Conservation (phyloP, 2,888 invertebrate genomes). For the Oscheius sp. region DNA sequence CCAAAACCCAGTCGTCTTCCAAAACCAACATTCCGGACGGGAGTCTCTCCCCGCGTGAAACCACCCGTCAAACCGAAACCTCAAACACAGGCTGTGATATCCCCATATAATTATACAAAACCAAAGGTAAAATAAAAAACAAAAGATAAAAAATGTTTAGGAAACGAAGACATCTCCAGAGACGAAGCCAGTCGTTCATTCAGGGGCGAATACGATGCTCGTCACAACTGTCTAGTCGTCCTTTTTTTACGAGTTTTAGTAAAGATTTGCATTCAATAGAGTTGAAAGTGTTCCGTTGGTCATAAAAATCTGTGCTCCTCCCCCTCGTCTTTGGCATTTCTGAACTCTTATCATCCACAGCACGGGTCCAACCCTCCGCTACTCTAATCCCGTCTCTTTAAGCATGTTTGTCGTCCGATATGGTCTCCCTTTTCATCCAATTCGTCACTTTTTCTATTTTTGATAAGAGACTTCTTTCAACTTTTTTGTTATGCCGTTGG, state of each 20-base stretch:
- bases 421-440: background rate
- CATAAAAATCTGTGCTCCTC: too few species aligned
- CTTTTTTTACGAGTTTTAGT: background rate
- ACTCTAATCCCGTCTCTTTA: background rate
- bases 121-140: slow-evolving; percentile 4
- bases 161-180: slow-evolving; percentile 2
- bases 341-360: background rate
- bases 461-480: background rate
- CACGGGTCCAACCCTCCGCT: too few species aligned
- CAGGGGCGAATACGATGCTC: slow-evolving; percentile 14
- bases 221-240: slow-evolving; percentile 17
- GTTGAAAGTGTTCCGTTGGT: background rate
- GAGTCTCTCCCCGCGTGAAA: slow-evolving; percentile 14
- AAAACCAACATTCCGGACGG: slow-evolving; percentile 12
- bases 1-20: slow-evolving; percentile 23
- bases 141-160: background rate
- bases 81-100: slow-evolving; percentile 24
- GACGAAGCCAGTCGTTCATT: slow-evolving; percentile 13
- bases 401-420: background rate
- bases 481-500: background rate
- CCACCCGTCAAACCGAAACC: slow-evolving; percentile 19
- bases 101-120: slow-evolving; percentile 28
- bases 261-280: background rate
- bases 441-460: background rate
- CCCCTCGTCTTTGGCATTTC: too few species aligned